Evolutionary conservation across 2,888 invertebrate genomes (phyloP).

Genomic region (Plagodis dolabraria): DNA sequence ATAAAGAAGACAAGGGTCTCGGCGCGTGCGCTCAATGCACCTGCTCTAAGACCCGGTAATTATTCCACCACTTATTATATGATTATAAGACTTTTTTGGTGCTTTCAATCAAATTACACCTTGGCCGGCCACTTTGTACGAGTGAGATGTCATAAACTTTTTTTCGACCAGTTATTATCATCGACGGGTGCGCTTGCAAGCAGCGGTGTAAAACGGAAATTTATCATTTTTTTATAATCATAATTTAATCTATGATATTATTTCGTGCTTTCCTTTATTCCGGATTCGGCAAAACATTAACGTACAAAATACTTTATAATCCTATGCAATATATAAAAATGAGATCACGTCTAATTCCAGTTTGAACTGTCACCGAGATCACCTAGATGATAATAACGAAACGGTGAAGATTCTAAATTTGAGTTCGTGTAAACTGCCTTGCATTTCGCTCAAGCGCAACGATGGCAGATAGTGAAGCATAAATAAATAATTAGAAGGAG

Average conservation of each 20-base stretch:
- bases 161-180: slow-evolving; percentile 58
- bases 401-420: slow-evolving; percentile 69
- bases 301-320: too few relatives aligned
- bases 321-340: too few relatives aligned
- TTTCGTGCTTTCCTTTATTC: neutral
- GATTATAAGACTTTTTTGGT: slow-evolving; percentile 84
- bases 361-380: slow-evolving; percentile 65
- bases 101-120: slow-evolving; percentile 85
- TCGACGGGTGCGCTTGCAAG: slow-evolving; percentile 54
- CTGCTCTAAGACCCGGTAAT: slow-evolving; percentile 80
- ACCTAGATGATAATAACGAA: slow-evolving; percentile 67
- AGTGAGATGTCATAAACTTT: slow-evolving; percentile 83
- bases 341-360: slow-evolving; percentile 49
- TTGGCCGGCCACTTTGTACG: slow-evolving; percentile 75
- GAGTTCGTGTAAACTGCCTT: slow-evolving; percentile 71
- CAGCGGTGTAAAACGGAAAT: slow-evolving; percentile 71
- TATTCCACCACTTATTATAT: slow-evolving; percentile 83
- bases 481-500: slow-evolving; percentile 83
- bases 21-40: slow-evolving; percentile 71
- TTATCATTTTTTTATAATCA: slow-evolving; percentile 47
- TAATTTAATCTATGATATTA: slow-evolving; percentile 13
- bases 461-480: slow-evolving; percentile 79
- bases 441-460: slow-evolving; percentile 78
- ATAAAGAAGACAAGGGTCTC: slow-evolving; percentile 41
- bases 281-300: neutral